Evolutionary conservation across 2,888 invertebrate genomes (phyloP), one percentile per base, ranked within the genome.

Genomic region (Pammene fasciana): DNA sequence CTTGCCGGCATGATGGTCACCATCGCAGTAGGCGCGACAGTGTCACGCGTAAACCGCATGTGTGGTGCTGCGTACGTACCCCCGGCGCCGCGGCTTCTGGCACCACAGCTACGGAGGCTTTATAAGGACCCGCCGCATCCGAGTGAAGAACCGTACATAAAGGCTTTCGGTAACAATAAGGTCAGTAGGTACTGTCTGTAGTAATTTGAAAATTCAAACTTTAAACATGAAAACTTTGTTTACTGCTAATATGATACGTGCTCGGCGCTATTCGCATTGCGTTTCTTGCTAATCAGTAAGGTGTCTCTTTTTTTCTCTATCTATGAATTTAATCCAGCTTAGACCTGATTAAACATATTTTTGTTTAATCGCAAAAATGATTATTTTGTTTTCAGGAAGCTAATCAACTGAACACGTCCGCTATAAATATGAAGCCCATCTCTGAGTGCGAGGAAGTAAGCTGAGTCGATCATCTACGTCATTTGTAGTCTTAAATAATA

Each of bases 21-120:
- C 0, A 82, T 92, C 6, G 79, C 79, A 59, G 83, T 87, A 0
- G 92, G 92, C 0, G 77, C 82, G 14, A 72, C 83, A 0, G 83
- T 85, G 2, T 86, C 92, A 0, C 82, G 85, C 36, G 64, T 87
- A 1, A 83, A 84, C 68, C 79, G 85, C 1, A 78, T 79, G 34
- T 73, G 86, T 6, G 88, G 89, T 6, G 81, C 79, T 18, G 83
- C 89, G 0, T 82, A 90, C 64, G 77, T 92, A 2, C 82, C 87
- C 0, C 92, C 92, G 0, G 78, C 88, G 1, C 89, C 89, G 0
- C 91, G 88, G 65, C 86, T 96, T 0, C 81, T 96, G n/a, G 95
- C 96, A 0, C 96, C 96, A 0, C 95, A 95, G 77, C 84, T 96
- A 0, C 90, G 96, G 59, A 93, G 92, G 75, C 87, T 95, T 66